Evolutionary conservation across 2,888 invertebrate genomes (phyloP).

Genomic region (Drosophila monieri): DNA sequence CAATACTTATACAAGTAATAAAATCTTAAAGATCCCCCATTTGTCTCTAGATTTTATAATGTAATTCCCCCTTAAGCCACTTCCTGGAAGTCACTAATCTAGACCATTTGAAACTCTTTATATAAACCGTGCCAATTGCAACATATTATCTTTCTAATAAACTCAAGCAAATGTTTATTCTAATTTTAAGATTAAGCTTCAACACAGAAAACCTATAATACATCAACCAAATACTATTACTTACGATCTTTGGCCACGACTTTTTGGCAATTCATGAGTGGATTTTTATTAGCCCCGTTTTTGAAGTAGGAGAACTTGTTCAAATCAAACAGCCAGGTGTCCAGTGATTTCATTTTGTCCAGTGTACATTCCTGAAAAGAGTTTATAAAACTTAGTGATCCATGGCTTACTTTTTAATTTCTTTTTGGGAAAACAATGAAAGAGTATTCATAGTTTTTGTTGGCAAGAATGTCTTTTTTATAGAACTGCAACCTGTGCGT

Average conservation of each 20-base stretch:
- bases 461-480: slow-evolving; percentile 48
- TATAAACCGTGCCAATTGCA: neutral
- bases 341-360: slow-evolving; percentile 80
- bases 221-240: slow-evolving; percentile 35
- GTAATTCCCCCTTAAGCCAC: neutral
- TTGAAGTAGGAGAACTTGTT: slow-evolving; percentile 83
- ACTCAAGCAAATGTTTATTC: neutral
- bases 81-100: neutral
- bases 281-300: slow-evolving; percentile 73
- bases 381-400: neutral
- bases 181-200: neutral
- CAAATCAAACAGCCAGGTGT: slow-evolving; percentile 83
- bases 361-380: slow-evolving; percentile 78
- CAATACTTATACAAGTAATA: neutral
- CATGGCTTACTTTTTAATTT: neutral
- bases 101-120: neutral
- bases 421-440: slow-evolving; percentile 3
- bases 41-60: neutral
- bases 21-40: neutral
- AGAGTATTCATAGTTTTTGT: slow-evolving; percentile 12
- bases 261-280: slow-evolving; percentile 84
- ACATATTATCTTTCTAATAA: neutral
- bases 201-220: neutral
- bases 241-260: slow-evolving; percentile 83
- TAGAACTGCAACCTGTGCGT: slow-evolving; percentile 36